These are phyloP conservation scores for Adineta ricciae DNA, from an alignment of 2,888 invertebrate species.

Conservation along the genomic window DNA sequence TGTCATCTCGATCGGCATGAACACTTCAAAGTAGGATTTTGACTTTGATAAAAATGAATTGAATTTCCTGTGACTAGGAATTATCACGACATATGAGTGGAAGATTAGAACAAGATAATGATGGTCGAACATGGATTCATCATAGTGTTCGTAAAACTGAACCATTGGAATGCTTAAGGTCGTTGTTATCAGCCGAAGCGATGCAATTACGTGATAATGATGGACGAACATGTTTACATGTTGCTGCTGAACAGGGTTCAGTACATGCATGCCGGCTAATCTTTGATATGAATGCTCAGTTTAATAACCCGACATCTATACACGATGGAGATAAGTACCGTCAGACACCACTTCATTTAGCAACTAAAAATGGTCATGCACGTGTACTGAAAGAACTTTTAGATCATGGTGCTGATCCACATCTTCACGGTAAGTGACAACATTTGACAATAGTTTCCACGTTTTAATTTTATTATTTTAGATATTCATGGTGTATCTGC, in stretches of 20 bases:
- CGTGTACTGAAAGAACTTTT: conserved; percentile 48
- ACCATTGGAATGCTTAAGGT: conserved; percentile 48
- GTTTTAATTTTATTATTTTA: background rate
- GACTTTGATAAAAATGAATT: no score
- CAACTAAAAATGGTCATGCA: conserved; percentile 49
- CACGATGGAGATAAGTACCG: conserved; percentile 42
- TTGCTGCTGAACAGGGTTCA: conserved; percentile 49
- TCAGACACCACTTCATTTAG: conserved; percentile 46
- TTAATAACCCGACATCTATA: conserved; percentile 37
- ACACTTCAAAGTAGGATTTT: conserved; percentile 42
- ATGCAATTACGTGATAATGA: conserved; percentile 44
- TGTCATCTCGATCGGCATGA: conserved; percentile 48
- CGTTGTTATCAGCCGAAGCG: conserved; percentile 44
- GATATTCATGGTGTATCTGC: conserved; percentile 30
- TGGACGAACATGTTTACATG: conserved; percentile 46
- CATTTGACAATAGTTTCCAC: background rate
- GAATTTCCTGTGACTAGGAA: background rate
- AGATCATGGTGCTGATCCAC: conserved; percentile 36
- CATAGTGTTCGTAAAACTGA: conserved; percentile 47
- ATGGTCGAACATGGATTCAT: conserved; percentile 48
- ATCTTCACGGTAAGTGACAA: background rate
- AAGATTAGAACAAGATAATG: conserved; percentile 41
- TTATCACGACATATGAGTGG: background rate
- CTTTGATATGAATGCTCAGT: conserved; percentile 42
- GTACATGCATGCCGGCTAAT: conserved; percentile 44